Percentiles rank a stretch among this genome's conserved stretches.
Conservation (phyloP, 1,140 invertebrate species). For the Copidosoma floridanum region DNA sequence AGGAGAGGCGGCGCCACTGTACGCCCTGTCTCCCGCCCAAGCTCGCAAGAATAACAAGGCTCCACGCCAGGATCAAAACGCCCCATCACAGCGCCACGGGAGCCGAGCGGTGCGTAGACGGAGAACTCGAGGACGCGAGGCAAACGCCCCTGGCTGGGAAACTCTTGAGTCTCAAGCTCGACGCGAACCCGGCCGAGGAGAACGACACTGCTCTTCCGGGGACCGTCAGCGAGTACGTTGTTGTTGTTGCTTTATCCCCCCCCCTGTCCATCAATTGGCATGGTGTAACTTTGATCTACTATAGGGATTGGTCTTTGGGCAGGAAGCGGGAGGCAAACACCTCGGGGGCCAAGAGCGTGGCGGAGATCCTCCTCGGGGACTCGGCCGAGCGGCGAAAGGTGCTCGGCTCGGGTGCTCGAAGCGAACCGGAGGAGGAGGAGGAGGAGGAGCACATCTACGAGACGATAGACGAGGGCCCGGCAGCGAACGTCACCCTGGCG, state of each 20-base stretch:
- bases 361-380: constrained; percentile 46
- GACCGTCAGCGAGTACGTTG: constrained; percentile 43
- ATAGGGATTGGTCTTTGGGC: too few relatives aligned
- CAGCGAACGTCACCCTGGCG: neutral
- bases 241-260: neutral
- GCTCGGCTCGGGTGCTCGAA: constrained; percentile 19
- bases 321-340: constrained; percentile 42
- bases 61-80: constrained; percentile 44
- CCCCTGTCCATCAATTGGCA: too few relatives aligned
- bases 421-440: constrained; percentile 1
- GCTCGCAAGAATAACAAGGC: constrained; percentile 46
- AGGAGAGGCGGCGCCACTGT: neutral
- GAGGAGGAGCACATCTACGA: constrained; percentile 40
- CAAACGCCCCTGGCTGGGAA: constrained; percentile 47
- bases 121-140: constrained; percentile 26
- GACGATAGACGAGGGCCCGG: constrained; percentile 32
- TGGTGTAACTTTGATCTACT: too few relatives aligned
- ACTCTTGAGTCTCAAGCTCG: constrained; percentile 43
- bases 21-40: constrained; percentile 43
- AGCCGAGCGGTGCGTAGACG: constrained; percentile 31
- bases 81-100: constrained; percentile 42
- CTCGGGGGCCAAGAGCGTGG: constrained; percentile 41
- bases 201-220: constrained; percentile 49
- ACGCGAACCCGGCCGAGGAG: constrained; percentile 48
- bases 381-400: constrained; percentile 40